Conservation (phyloP, 1,140 invertebrate species). For the Dendroctonus ponderosae region DNA sequence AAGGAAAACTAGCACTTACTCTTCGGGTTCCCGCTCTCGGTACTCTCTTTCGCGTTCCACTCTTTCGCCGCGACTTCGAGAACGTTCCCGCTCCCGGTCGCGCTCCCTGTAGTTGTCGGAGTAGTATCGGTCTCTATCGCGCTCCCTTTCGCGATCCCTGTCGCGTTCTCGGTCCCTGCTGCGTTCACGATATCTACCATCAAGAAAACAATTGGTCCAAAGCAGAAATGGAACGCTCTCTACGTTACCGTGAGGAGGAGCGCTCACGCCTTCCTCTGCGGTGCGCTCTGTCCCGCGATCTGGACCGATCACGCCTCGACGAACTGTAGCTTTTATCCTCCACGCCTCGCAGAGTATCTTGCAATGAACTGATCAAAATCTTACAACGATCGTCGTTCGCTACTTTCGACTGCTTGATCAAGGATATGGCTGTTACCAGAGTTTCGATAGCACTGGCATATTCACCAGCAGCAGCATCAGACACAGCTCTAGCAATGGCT, state of each 20-base stretch:
- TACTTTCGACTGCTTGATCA: slow-evolving; percentile 98
- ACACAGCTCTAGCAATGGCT: slow-evolving; percentile 94
- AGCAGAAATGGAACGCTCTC: not conserved
- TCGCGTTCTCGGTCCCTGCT: slow-evolving; percentile 68
- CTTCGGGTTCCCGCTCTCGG: slow-evolving; percentile 48
- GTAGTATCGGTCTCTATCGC: slow-evolving; percentile 51
- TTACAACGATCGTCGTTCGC: slow-evolving; percentile 97
- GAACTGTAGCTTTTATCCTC: slow-evolving; percentile 93
- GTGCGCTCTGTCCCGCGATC: slow-evolving; percentile 74
- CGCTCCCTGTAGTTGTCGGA: slow-evolving; percentile 50
- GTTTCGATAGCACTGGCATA: slow-evolving; percentile 98
- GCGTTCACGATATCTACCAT: slow-evolving; percentile 64
- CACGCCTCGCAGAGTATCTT: slow-evolving; percentile 96
- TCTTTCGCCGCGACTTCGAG: slow-evolving; percentile 49
- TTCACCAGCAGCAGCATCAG: slow-evolving; percentile 95
- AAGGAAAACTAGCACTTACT: slow-evolving; percentile 28
- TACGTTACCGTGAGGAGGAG: slow-evolving; percentile 60
- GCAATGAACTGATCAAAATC: slow-evolving; percentile 92
- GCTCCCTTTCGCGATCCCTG: slow-evolving; percentile 50
- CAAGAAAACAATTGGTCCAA: slow-evolving; percentile 8
- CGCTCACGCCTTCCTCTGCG: slow-evolving; percentile 72
- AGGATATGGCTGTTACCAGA: slow-evolving; percentile 94
- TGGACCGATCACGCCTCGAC: slow-evolving; percentile 56
- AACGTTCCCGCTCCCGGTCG: slow-evolving; percentile 53
- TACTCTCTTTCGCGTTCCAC: slow-evolving; percentile 57